A percentile compares a stretch with the other conserved stretches of the same genome.
Conservation (phyloP, 2,888 invertebrate species). For the Rotaria socialis region DNA sequence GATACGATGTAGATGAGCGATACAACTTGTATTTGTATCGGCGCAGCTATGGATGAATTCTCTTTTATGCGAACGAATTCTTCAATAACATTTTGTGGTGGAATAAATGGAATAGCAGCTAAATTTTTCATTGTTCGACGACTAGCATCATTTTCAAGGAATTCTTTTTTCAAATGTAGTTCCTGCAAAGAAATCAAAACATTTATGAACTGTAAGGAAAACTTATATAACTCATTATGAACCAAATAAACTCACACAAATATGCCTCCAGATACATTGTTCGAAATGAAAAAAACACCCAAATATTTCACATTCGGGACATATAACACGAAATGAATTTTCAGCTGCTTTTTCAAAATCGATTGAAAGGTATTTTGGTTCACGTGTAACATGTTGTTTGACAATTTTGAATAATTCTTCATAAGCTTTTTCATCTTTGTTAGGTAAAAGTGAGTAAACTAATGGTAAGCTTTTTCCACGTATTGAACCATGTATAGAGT, state of each 20-base stretch:
- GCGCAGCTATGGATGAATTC: no score
- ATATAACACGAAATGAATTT: neutral
- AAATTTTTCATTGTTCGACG: constrained; percentile 15
- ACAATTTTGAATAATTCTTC: constrained; percentile 25
- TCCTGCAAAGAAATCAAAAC: neutral
- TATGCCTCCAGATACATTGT: neutral
- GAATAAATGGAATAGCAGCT: neutral
- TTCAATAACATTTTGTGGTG: constrained; percentile 15
- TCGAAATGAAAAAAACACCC: neutral
- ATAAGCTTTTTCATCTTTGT: neutral
- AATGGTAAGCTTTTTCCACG: neutral
- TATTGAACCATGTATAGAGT: neutral
- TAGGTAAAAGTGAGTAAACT: neutral
- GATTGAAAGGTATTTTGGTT: neutral
- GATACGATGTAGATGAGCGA: no score
- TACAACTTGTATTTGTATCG: no score
- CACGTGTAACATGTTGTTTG: neutral
- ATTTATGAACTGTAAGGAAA: neutral
- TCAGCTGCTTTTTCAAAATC: constrained; percentile 21
- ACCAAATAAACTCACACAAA: neutral
- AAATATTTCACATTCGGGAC: neutral
- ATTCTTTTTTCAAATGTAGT: constrained; percentile 4
- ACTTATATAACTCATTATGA: constrained; percentile 1
- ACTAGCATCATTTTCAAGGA: constrained; percentile 1
- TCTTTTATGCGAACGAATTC: neutral